Evolutionary conservation across 2,113 vertebrate genomes (phyloP).

Genomic region (Silurus glanis): DNA sequence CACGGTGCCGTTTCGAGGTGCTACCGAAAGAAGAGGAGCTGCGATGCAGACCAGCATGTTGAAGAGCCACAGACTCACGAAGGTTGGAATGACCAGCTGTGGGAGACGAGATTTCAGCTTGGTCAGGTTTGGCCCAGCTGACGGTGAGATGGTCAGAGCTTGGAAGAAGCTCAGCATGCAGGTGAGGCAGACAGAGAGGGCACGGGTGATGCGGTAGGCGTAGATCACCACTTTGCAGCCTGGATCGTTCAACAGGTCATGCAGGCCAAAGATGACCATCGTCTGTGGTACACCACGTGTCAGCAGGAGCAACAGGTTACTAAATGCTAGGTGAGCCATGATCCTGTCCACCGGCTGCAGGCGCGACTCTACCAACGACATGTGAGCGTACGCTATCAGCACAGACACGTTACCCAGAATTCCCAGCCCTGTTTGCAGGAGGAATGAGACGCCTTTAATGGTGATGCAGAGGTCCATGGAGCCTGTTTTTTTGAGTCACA

Average conservation of each 20-base stretch:
- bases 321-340: slow-evolving; percentile 75
- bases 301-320: slow-evolving; percentile 72
- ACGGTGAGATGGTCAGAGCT: slow-evolving; percentile 65
- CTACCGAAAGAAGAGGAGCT: slow-evolving; percentile 71
- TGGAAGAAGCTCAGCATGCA: slow-evolving; percentile 78
- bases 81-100: slow-evolving; percentile 65
- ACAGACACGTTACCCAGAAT: slow-evolving; percentile 71
- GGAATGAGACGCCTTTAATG: slow-evolving; percentile 79
- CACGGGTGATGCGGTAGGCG: slow-evolving; percentile 70
- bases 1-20: slow-evolving; percentile 71
- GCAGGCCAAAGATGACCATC: slow-evolving; percentile 73
- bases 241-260: slow-evolving; percentile 66
- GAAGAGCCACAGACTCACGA: slow-evolving; percentile 70
- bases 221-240: slow-evolving; percentile 78
- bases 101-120: slow-evolving; percentile 65
- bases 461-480: slow-evolving; percentile 76
- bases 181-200: slow-evolving; percentile 76
- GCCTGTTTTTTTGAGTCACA: slow-evolving; percentile 7
- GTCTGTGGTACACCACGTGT: slow-evolving; percentile 75
- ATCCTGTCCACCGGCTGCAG: slow-evolving; percentile 75
- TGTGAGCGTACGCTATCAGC: slow-evolving; percentile 65
- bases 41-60: slow-evolving; percentile 75
- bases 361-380: slow-evolving; percentile 57
- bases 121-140: slow-evolving; percentile 51
- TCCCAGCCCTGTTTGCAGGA: slow-evolving; percentile 75